Conservation (phyloP, 1,140 invertebrate genomes). For the Callitettix versicolor region DNA sequence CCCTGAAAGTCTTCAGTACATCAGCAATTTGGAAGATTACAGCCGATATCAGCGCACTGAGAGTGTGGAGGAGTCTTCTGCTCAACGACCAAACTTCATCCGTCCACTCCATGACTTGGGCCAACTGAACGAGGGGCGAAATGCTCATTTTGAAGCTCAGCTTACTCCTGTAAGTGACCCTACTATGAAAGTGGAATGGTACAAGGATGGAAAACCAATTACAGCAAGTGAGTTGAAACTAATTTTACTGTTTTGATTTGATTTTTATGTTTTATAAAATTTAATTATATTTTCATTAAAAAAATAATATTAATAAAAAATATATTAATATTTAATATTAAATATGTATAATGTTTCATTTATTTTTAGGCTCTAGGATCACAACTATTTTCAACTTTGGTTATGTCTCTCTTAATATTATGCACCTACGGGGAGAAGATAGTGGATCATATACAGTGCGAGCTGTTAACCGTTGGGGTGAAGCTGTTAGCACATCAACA, state of each 20-base stretch:
- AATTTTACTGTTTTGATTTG: neutral
- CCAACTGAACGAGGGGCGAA: slow-evolving; percentile 78
- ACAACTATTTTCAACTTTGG: slow-evolving; percentile 96
- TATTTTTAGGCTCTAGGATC: slow-evolving; percentile 64
- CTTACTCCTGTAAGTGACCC: slow-evolving; percentile 91
- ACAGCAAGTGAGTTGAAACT: slow-evolving; percentile 58
- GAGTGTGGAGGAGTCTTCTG: slow-evolving; percentile 63
- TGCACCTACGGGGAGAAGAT: slow-evolving; percentile 92
- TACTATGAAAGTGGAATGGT: slow-evolving; percentile 97
- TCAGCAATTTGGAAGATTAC: slow-evolving; percentile 86
- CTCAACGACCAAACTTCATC: slow-evolving; percentile 77
- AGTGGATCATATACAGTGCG: slow-evolving; percentile 82
- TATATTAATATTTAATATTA: too few relatives aligned
- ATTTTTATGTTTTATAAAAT: neutral
- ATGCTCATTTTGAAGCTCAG: slow-evolving; percentile 91
- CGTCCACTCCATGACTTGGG: slow-evolving; percentile 78
- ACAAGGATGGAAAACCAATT: slow-evolving; percentile 87
- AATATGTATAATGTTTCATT: too few relatives aligned
- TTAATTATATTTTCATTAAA: neutral
- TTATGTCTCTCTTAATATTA: slow-evolving; percentile 94
- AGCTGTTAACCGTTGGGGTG: slow-evolving; percentile 77
- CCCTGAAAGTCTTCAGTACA: slow-evolving; percentile 85
- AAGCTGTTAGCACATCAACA: slow-evolving; percentile 68
- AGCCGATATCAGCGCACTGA: slow-evolving; percentile 75
- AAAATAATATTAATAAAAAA: neutral